Evolutionary conservation across 2,113 vertebrate species (phyloP).

Genomic region (Dendropsophus ebraccatus): DNA sequence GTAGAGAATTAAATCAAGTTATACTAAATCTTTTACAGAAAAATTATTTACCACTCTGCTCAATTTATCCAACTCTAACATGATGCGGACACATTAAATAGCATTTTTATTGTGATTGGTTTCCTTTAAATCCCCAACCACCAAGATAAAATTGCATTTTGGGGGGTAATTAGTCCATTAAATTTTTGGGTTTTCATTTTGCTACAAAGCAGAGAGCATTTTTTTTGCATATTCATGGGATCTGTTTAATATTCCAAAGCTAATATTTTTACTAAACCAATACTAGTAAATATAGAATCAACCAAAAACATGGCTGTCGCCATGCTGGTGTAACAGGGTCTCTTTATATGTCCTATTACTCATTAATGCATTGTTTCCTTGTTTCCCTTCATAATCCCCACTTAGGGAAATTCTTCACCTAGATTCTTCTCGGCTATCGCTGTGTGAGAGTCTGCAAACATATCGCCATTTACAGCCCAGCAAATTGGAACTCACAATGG

Average conservation of each 20-base stretch:
- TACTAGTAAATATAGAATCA: background rate
- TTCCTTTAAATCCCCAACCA: no score
- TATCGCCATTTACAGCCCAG: slow-evolving; percentile 74
- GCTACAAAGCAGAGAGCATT: background rate
- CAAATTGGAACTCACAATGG: slow-evolving; percentile 75
- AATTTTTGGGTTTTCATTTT: background rate
- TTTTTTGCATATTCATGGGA: background rate
- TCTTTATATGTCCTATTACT: background rate
- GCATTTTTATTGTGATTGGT: no score
- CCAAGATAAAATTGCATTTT: no score
- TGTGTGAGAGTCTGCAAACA: slow-evolving; percentile 64
- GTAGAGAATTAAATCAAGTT: no score
- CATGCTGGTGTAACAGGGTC: background rate
- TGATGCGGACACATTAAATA: no score
- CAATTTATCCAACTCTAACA: no score
- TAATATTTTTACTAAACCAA: background rate
- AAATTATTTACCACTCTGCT: no score
- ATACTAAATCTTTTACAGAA: no score
- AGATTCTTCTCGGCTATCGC: slow-evolving; percentile 70
- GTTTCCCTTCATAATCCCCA: background rate
- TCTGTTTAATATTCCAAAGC: background rate
- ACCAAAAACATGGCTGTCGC: background rate
- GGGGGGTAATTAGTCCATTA: background rate
- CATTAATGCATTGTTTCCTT: background rate
- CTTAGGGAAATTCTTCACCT: slow-evolving; percentile 69